Evolutionary conservation across 2,113 vertebrate species (phyloP).

Genomic region (Engystomops pustulosus): DNA sequence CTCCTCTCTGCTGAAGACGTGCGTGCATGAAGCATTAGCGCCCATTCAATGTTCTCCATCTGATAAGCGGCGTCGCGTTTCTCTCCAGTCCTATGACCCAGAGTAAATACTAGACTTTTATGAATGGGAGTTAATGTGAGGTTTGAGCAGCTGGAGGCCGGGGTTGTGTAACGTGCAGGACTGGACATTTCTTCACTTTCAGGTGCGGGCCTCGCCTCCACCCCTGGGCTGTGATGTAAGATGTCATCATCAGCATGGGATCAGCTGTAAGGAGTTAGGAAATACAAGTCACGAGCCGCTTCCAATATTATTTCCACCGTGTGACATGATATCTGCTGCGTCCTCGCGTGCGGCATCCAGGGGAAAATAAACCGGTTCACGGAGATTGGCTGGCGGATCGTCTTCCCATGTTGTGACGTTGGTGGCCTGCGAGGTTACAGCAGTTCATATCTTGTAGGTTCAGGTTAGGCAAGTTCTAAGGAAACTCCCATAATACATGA

Average conservation of each 20-base stretch:
- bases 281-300: neutral
- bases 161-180: neutral
- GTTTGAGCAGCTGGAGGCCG: neutral
- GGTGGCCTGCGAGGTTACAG: neutral
- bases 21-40: no score
- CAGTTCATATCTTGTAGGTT: neutral
- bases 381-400: neutral
- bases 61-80: neutral
- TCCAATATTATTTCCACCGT: neutral
- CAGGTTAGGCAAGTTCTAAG: neutral
- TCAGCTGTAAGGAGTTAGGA: neutral
- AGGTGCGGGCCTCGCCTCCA: neutral
- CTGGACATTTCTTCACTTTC: neutral
- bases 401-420: neutral
- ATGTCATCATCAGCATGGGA: neutral
- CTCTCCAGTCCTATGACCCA: neutral
- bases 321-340: neutral
- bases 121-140: neutral
- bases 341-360: neutral
- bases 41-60: no score
- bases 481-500: neutral
- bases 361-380: neutral
- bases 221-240: neutral
- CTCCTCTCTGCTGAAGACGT: no score
- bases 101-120: neutral